Evolutionary conservation across 2,113 vertebrate species (phyloP), one percentile per base, ranked within the genome.

Genomic region (Callipepla squamata): DNA sequence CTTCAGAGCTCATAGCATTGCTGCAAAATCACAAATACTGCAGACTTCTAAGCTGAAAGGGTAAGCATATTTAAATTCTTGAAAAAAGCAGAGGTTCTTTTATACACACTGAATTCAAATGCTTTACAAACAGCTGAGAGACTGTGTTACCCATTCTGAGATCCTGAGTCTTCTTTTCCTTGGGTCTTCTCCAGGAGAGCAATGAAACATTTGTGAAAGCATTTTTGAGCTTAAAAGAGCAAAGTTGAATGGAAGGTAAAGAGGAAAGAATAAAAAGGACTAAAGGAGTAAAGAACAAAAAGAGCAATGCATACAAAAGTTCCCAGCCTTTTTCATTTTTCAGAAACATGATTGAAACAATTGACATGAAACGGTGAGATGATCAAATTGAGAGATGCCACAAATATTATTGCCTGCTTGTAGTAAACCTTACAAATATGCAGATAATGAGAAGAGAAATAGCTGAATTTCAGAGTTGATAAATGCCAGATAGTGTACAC

Each of bases 391-490:
- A 83, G 81, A 78, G 65, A 84, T 86, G 57, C 25, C 8, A 1
- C 40, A 93, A 76, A 86, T 4, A 45, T 90, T 91, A 91, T 58
- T 61, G 76, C 86, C 68, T 92, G 38, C 59, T 82, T 91, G 22
- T 82, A 55, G 84, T 94, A 94, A 57, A 58, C 55, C 50, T 91
- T 75, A 75, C 44, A 92, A 82, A 75, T 92, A 78, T 36, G 11
- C 22, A 53, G 65, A 55, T 67, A 91, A 77, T 80, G 68, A 44
- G 81, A 85, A 91, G 47, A 92, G 77, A 61, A 93, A 57, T 14
- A 21, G 59, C 50, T 87, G 55, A 79, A 90, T 88, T 95, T 93
- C 88, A 84, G 53, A 5, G 18, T 7, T 81, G 61, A 84, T 80
- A 78, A 91, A 88, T 38, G 11, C 47, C 63, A 87, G 63, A 67